These are phyloP conservation scores for Mercenaria mercenaria DNA, from an alignment of 1,140 invertebrate species.

Conservation along the genomic window DNA sequence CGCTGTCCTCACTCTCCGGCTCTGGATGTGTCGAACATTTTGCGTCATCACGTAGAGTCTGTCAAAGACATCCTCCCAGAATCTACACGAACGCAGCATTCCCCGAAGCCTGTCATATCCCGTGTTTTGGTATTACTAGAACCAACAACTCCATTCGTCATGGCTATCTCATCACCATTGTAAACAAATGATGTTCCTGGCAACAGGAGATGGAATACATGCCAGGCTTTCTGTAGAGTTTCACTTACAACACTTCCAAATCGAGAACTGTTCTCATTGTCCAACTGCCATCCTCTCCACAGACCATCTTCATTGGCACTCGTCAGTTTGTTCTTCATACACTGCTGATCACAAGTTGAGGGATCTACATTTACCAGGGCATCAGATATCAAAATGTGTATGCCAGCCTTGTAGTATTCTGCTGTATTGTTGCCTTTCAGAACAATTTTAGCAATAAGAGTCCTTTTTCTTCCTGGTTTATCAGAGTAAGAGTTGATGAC, in stretches of 20 bases:
- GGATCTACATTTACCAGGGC: background rate
- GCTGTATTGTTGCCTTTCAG: conserved; percentile 35
- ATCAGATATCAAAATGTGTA: conserved; percentile 45
- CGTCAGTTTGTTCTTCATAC: conserved; percentile 62
- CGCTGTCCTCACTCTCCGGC: too few species aligned
- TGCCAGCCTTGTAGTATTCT: conserved; percentile 39
- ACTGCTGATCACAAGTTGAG: conserved; percentile 78
- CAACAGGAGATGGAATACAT: conserved; percentile 90
- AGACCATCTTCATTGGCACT: conserved; percentile 6
- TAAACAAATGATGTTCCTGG: conserved; percentile 92
- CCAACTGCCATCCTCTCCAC: conserved; percentile 75
- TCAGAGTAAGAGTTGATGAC: conserved; percentile 72
- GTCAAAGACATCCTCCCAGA: too few species aligned
- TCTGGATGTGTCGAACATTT: too few species aligned
- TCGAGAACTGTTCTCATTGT: conserved; percentile 69
- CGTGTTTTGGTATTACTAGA: background rate
- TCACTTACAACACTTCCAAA: conserved; percentile 52
- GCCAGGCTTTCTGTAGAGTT: conserved; percentile 88
- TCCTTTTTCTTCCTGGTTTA: conserved; percentile 77
- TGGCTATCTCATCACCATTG: conserved; percentile 94
- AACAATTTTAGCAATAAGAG: conserved; percentile 27
- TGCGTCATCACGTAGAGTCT: too few species aligned
- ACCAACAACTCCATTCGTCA: conserved; percentile 88
- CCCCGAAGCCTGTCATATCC: too few species aligned
- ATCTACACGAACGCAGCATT: too few species aligned